Conservation (phyloP, 2,113 vertebrate genomes). For the Rhinopomastus cyanomelas region DNA sequence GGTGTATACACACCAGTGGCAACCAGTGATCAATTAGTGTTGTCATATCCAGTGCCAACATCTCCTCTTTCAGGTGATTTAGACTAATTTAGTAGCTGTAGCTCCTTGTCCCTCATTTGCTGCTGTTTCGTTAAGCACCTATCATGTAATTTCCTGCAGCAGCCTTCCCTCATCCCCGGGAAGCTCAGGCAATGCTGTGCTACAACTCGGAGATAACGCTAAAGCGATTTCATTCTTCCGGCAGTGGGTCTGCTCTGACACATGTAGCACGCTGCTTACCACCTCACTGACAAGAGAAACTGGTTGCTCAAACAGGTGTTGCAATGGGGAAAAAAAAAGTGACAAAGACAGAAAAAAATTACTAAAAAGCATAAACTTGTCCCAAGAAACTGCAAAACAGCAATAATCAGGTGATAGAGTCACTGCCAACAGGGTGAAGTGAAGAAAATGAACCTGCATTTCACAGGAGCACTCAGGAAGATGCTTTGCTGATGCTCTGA, state of each 20-base stretch:
- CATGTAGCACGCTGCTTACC: neutral
- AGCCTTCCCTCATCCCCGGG: neutral
- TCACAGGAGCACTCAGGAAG: neutral
- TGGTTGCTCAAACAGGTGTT: neutral
- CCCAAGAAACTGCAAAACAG: neutral
- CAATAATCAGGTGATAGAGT: neutral
- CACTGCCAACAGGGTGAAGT: neutral
- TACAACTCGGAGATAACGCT: accelerated
- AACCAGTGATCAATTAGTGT: neutral
- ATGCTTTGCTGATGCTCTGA: neutral
- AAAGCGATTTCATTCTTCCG: neutral
- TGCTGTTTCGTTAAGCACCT: neutral
- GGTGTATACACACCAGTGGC: neutral
- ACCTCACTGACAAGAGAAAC: neutral
- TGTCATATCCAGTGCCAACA: neutral
- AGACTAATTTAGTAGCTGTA: neutral
- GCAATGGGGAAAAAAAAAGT: neutral
- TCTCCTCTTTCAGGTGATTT: neutral
- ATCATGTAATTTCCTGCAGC: neutral
- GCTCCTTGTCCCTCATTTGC: neutral
- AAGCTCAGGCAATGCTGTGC: neutral
- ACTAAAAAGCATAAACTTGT: neutral
- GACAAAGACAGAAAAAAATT: accelerated
- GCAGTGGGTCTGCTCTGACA: neutral
- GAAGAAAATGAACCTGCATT: neutral